These are phyloP conservation scores for Virgularia gustaviana DNA, from an alignment of 92 coral and sea anemone genomes.

Conservation along the genomic window DNA sequence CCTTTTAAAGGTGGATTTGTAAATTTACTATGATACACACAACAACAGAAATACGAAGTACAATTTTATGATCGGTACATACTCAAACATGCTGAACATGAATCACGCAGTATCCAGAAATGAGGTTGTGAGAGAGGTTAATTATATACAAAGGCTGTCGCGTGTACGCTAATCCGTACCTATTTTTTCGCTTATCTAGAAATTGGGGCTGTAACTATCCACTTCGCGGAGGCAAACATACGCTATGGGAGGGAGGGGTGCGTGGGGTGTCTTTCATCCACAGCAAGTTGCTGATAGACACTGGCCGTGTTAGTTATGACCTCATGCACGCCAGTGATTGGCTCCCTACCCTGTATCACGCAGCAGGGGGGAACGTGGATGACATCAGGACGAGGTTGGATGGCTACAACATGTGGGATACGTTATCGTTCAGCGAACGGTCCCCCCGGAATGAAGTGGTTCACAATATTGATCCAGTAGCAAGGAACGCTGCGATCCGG, in stretches of 20 bases:
- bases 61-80: too few relatives aligned
- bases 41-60: too few relatives aligned
- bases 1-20: too few relatives aligned
- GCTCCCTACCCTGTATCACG: constrained; percentile 95
- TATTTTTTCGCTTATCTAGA: constrained; percentile 56
- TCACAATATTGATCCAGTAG: constrained; percentile 89
- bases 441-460: constrained; percentile 86
- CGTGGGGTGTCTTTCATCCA: constrained; percentile 95
- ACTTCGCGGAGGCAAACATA: constrained; percentile 88
- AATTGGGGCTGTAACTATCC: constrained; percentile 97
- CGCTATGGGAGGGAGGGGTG: constrained; percentile 99
- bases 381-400: constrained; percentile 67
- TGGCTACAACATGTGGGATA: constrained; percentile 90
- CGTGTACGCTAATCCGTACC: too few relatives aligned
- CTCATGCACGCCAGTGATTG: constrained; percentile 93
- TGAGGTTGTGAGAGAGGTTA: too few relatives aligned
- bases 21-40: too few relatives aligned
- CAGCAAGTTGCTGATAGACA: constrained; percentile 72
- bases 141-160: not conserved
- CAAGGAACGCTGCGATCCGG: constrained; percentile 85
- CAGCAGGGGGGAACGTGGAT: constrained; percentile 90
- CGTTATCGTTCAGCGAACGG: constrained; percentile 64
- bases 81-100: not conserved
- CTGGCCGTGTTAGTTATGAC: constrained; percentile 79
- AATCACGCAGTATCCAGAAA: not conserved